phyloP scores from a whole-genome alignment of 2,113 vertebrate genomes.

The Bos javanicus region DNA sequence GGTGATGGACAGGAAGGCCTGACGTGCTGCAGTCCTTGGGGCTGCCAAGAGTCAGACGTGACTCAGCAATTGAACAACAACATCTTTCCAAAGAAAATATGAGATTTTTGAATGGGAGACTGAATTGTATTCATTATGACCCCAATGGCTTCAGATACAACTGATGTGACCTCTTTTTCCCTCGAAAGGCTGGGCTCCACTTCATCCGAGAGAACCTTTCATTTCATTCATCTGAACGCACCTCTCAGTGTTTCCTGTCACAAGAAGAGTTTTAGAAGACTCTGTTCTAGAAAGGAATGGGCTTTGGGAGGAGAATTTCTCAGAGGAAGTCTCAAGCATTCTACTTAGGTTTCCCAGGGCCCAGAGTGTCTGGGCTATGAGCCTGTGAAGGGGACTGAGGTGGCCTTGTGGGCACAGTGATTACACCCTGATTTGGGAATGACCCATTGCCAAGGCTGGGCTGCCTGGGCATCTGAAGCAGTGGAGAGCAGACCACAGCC shows the following conservation, averaged over 20 bases:
- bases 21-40: background rate
- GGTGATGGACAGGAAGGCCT: background rate
- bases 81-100: background rate
- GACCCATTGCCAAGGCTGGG: too few relatives aligned
- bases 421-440: too few relatives aligned
- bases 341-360: fast-evolving
- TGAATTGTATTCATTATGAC: background rate
- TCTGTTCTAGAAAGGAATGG: background rate
- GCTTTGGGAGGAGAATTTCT: background rate
- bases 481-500: background rate
- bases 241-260: background rate
- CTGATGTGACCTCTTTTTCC: background rate
- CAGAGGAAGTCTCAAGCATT: background rate
- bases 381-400: fast-evolving
- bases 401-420: fast-evolving
- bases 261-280: background rate
- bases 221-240: too few relatives aligned
- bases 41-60: background rate
- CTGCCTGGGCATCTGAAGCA: background rate
- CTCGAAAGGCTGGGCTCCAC: fast-evolving
- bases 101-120: background rate
- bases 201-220: fast-evolving
- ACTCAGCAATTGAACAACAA: background rate
- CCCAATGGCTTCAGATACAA: background rate
- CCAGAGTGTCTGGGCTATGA: background rate